phyloP scores from a whole-genome alignment of 2,888 invertebrate genomes.

The Lithophane socia region DNA sequence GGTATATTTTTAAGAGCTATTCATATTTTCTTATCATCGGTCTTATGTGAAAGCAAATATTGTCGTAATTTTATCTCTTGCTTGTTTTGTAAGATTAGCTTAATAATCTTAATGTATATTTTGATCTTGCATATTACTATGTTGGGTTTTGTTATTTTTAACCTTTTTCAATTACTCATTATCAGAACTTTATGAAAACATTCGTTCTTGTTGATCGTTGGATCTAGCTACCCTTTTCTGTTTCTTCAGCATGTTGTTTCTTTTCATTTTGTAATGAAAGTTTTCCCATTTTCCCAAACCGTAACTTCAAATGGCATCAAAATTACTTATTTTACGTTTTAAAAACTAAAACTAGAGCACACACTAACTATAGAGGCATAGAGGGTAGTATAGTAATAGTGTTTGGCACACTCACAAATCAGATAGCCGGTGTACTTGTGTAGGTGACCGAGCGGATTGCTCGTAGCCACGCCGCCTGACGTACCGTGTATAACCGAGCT shows the following conservation, averaged over 20 bases:
- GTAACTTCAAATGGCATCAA: not conserved
- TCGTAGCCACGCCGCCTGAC: conserved; percentile 26
- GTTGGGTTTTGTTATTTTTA: not conserved
- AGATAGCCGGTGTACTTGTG: conserved; percentile 37
- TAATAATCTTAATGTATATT: conserved; percentile 15
- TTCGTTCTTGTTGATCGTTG: not conserved
- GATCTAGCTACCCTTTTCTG: not conserved
- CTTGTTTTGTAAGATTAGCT: conserved; percentile 35
- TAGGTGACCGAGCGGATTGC: conserved; percentile 41
- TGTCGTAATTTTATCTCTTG: conserved; percentile 28
- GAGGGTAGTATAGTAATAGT: conserved; percentile 11
- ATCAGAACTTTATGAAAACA: not conserved
- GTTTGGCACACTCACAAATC: conserved; percentile 55
- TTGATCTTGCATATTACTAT: not conserved
- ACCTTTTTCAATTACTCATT: not conserved
- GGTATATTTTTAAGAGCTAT: conserved; percentile 19
- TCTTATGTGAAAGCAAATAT: conserved; percentile 28
- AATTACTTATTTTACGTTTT: not conserved
- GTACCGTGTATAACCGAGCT: conserved; percentile 24
- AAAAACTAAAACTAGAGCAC: conserved; percentile 20
- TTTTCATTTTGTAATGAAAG: not conserved
- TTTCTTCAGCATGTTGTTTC: not conserved
- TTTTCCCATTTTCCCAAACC: not conserved
- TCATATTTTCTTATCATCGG: conserved; percentile 17
- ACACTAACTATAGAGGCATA: not conserved